Base-by-base conservation (phyloP, 2,797 vertebrate species). In the Zonotrichia albicollis region DNA sequence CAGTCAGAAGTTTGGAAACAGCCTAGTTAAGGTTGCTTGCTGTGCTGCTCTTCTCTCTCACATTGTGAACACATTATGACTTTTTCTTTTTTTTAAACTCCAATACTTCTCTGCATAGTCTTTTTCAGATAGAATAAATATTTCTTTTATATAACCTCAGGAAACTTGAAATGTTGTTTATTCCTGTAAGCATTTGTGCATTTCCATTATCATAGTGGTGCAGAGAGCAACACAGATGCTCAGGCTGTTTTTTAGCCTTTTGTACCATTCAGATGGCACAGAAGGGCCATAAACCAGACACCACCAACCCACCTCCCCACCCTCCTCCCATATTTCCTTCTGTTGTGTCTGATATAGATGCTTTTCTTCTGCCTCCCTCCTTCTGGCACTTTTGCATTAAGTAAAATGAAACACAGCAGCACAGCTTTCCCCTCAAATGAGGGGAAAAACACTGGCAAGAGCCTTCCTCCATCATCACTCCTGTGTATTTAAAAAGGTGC, bases 1-100 rank as follows among this genome's bases (percentile, higher is more conserved):
- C 82, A 93, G 79, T 57, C 58, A 89, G 34, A 95, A 95, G 76
- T 94, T 95, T 96, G 84, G 91, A 95, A 95, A 95, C 84, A 96
- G 32, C 34, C 64, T 92, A 36, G 58, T 73, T 85, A 76, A 62
- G 75, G 73, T 81, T 92, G 32, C 48, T 93, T 19, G 45, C 82
- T 74, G 50, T 84, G 87, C 54, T 84, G 62, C 46, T 95, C 75
- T 81, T 62, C 68, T 93, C 75, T 16, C 48, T 95, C 71, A 90
- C 71, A 75, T 75, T 79, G 72, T 76, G 70, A 95, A 83, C 42
- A 74, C 16, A 32, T 89, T 54, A 53, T 42, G 70, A 29, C 23
- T 43, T 43, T 71, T 72, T 78, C n/a, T 74, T 60, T 55, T 58
- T 84, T 55, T 64, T 22, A 4, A 77, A 72, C 55, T 87, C 32